A percentile compares a stretch with the other conserved stretches of the same genome.
Conservation (phyloP, 2,888 invertebrate species). For the Bombyx huttoni region DNA sequence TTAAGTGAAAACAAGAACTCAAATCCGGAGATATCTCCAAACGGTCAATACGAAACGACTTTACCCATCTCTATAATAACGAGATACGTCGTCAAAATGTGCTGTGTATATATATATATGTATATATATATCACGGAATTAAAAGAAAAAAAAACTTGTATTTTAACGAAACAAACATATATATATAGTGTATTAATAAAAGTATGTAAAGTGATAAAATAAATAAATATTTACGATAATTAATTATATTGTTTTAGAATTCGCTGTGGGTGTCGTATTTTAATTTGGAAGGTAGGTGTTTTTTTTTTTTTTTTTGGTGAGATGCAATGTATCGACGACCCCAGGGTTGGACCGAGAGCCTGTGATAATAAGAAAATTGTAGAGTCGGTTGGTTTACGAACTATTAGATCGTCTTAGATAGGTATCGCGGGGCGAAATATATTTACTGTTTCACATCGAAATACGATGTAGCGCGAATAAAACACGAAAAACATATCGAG, state of each 20-base stretch:
- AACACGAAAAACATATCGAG: too few relatives aligned
- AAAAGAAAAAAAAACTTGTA: slow-evolving; percentile 12
- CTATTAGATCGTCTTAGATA: slow-evolving; percentile 26
- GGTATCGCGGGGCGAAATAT: not conserved
- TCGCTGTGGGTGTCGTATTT: too few relatives aligned
- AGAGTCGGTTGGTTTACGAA: slow-evolving; percentile 6
- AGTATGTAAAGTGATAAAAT: slow-evolving; percentile 28
- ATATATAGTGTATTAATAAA: slow-evolving; percentile 12
- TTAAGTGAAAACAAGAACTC: too few relatives aligned
- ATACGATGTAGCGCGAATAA: too few relatives aligned
- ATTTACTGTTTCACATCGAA: too few relatives aligned
- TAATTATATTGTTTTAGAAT: not conserved
- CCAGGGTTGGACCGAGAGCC: slow-evolving; percentile 60
- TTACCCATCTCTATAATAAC: too few relatives aligned
- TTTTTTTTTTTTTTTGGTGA: slow-evolving; percentile 11
- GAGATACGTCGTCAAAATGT: too few relatives aligned
- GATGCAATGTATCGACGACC: slow-evolving; percentile 54
- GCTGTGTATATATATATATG: too few relatives aligned
- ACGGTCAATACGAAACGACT: too few relatives aligned
- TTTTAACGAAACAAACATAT: slow-evolving; percentile 4
- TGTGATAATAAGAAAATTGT: slow-evolving; percentile 60
- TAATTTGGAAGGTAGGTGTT: too few relatives aligned
- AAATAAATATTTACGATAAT: slow-evolving; percentile 18
- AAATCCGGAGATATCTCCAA: too few relatives aligned
- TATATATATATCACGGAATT: slow-evolving; percentile 1